Evolutionary conservation across 2,113 vertebrate species (phyloP).

Genomic region (Rostratula benghalensis): DNA sequence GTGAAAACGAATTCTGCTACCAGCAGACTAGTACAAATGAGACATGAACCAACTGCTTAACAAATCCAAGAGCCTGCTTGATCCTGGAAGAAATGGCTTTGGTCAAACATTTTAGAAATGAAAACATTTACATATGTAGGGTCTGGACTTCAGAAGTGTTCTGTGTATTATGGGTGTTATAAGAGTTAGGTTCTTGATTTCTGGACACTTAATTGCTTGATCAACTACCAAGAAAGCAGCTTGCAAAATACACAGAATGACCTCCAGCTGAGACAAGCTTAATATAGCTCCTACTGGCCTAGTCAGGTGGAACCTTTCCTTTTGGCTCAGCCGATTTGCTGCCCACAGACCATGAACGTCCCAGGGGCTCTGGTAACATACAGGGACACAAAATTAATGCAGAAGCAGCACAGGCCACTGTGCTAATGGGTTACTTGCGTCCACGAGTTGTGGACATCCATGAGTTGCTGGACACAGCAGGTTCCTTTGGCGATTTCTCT

Average conservation of each 20-base stretch:
- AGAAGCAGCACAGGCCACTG: background rate
- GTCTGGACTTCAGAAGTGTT: background rate
- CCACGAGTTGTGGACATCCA: background rate
- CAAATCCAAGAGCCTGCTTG: background rate
- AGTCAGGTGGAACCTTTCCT: constrained; percentile 64
- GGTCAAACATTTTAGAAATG: background rate
- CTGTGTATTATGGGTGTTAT: background rate
- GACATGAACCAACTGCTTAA: background rate
- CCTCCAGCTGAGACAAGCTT: constrained; percentile 65
- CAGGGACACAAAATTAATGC: constrained; percentile 14
- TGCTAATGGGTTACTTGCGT: background rate
- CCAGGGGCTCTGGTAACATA: constrained; percentile 32
- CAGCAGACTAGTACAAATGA: constrained; percentile 6
- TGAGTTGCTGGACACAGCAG: background rate
- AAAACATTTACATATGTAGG: background rate
- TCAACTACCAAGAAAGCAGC: constrained; percentile 44
- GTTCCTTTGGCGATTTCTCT: background rate
- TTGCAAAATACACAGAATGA: constrained; percentile 62
- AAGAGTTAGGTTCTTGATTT: constrained; percentile 5
- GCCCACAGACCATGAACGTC: constrained; percentile 64
- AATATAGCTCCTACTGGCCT: constrained; percentile 60
- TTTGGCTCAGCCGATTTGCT: constrained; percentile 66
- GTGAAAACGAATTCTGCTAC: constrained; percentile 43
- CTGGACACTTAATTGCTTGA: constrained; percentile 36
- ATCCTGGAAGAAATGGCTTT: background rate